These are phyloP conservation scores for Altica lythri DNA, from an alignment of 2,888 invertebrate species.

Conservation along the genomic window DNA sequence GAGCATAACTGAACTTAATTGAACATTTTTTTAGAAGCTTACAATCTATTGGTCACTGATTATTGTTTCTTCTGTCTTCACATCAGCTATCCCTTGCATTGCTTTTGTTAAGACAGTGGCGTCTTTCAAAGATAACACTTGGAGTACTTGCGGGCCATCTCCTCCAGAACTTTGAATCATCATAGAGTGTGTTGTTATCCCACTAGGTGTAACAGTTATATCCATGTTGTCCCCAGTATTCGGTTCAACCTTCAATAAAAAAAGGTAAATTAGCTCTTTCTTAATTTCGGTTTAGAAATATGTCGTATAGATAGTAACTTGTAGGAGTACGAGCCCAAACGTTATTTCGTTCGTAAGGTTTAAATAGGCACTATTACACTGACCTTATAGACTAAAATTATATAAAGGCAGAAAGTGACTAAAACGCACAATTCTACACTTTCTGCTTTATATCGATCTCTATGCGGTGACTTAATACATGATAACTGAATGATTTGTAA, in stretches of 20 bases:
- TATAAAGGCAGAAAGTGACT: no score
- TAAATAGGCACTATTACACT: no score
- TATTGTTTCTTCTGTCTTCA: conserved; percentile 72
- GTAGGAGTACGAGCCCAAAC: no score
- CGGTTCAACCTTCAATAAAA: conserved; percentile 65
- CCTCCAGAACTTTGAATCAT: conserved; percentile 74
- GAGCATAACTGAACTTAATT: conserved; percentile 24
- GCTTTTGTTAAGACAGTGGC: conserved; percentile 81
- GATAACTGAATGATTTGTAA: no score
- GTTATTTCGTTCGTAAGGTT: no score
- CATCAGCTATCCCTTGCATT: conserved; percentile 72
- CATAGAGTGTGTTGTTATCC: conserved; percentile 74
- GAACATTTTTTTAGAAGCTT: conserved; percentile 28
- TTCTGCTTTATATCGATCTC: no score
- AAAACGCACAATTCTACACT: no score
- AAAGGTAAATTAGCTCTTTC: no score
- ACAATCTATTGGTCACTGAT: conserved; percentile 56
- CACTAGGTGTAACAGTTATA: conserved; percentile 73
- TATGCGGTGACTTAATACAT: no score
- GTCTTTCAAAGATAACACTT: conserved; percentile 85
- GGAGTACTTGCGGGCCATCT: conserved; percentile 78
- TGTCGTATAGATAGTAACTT: no score
- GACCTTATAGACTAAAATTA: no score
- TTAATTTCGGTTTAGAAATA: no score
- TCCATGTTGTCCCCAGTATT: conserved; percentile 73